Base-by-base conservation (phyloP, 2,888 invertebrate genomes). In the Orthosia gothica region DNA sequence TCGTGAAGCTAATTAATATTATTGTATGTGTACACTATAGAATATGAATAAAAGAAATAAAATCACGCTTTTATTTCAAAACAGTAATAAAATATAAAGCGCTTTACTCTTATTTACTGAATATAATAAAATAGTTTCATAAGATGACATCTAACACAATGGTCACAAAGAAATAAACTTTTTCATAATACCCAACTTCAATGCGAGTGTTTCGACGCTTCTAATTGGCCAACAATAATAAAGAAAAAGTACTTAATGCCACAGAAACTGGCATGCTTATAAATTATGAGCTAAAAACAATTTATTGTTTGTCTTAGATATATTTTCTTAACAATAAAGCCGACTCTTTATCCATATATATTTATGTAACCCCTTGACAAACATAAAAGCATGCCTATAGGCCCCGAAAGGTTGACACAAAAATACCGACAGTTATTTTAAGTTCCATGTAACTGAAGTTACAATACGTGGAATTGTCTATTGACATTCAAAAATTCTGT, bases 71-170 rank as follows among this genome's bases (percentile, higher is more conserved):
- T 16, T 20, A 16, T 32, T 5, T 58, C 3, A 11, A 32, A 58
- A 5, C 18, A 5, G 11, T 20, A 0, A 49, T 20, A 32, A 69
- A 15, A 70, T 23, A 23, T 7, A 50, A 45, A 26, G 11, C 58
- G 16, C 49, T 71, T 50, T 11, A 45, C 7, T 16, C 20, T 7
- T 20, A 4, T 1, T 72, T 26, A 59, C 15, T 59, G 15, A 52
- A 52, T 52, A 20, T 47, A 70, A 57, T 47, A 18, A 72, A 71
- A 49, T n/a, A 12, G 2, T 16, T 9, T 49, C 49, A 57, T n/a
- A 16, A 40, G 26, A 23, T 50, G 16, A 71, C 58, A 20, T 59
- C 11, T 4, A 72, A 73, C 18, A 59, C 58, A 50, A 59, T 32
- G 11, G 15, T 2, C 20, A 16, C 47, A 54, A 15, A 45, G n/a